Percentiles rank a stretch among this genome's conserved stretches.
These are phyloP conservation scores for Caenorhabditis sp. DNA, from an alignment of 2,888 invertebrate species.

Conservation along the genomic window DNA sequence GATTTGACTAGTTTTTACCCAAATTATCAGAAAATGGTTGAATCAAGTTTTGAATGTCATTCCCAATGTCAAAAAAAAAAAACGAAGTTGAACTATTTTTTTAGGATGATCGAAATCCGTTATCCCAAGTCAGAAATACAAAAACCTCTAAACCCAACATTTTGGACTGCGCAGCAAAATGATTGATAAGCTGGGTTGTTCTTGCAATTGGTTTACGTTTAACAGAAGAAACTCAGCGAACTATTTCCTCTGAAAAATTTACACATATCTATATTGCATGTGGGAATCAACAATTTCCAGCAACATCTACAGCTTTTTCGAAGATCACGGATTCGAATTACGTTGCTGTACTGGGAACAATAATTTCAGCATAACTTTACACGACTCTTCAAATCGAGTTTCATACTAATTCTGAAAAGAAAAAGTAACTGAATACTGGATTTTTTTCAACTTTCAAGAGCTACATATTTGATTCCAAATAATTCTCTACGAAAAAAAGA, in stretches of 20 bases:
- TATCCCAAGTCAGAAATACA: no score
- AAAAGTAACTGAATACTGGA: no score
- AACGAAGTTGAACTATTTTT: no score
- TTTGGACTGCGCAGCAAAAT: slow-evolving; percentile 32
- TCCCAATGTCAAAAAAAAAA: no score
- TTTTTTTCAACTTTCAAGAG: no score
- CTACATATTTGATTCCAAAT: no score
- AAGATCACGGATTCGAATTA: slow-evolving; percentile 7
- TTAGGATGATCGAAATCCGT: no score
- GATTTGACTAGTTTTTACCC: no score
- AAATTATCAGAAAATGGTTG: no score
- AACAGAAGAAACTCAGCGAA: slow-evolving; percentile 24
- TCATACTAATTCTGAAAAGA: slow-evolving; percentile 32
- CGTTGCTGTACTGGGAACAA: slow-evolving; percentile 12
- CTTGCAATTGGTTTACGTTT: slow-evolving; percentile 39
- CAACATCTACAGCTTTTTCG: slow-evolving; percentile 24
- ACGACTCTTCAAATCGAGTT: slow-evolving; percentile 32
- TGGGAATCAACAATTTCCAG: slow-evolving; percentile 5
- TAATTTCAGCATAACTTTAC: slow-evolving; percentile 23
- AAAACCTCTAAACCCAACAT: slow-evolving; percentile 24
- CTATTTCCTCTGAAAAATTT: slow-evolving; percentile 31
- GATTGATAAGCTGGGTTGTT: slow-evolving; percentile 41
- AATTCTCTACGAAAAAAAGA: no score
- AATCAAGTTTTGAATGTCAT: no score
- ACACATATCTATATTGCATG: no score